Evolutionary conservation across 2,113 vertebrate species (phyloP), one percentile per base, ranked within the genome.

Genomic region (Aegypius monachus): DNA sequence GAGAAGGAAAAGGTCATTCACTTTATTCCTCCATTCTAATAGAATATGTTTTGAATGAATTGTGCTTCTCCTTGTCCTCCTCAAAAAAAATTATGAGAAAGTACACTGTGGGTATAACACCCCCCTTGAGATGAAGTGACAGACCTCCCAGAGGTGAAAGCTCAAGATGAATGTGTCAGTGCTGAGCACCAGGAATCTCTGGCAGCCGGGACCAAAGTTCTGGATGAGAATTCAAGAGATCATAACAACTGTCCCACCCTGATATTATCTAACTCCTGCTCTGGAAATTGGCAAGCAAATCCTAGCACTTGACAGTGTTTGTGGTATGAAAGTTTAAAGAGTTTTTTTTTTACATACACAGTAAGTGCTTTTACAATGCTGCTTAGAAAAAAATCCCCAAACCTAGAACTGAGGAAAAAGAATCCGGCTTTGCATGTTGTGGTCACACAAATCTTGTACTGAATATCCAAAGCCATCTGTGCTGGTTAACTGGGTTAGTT

Each of bases 241-340:
- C 62, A 25, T 82, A 79, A 74, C 34, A 86, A 48, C 52, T 86
- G 70, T 93, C 77, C 73, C 59, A n/a, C 80, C n/a, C 68, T 65
- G 81, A 61, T 85, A 80, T 74, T 96, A 77, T 97, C 88, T 96
- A 93, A 93, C 47, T 97, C 85, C 56, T 88, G 6, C 72, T 75
- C 36, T 94, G 66, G 71, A 97, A 97, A 92, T n/a, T 96, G 93
- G 85, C 62, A 95, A 88, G 85, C 19, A 97, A 91, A 83, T 84
- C 26, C 75, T 94, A 38, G 79, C 90, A 96, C 86, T 92, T 90
- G 92, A 50, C 50, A 56, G 47, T 90, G 59, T 90, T 97, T 96
- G 42, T 71, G 45, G 80, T 85, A 58, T 15, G 34, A 58, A 95
- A 89, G 36, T 79, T 75, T 80, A 55, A 88, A 56, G 78, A 38